phyloP scores from a whole-genome alignment of 2,888 invertebrate species.

The Cephus rjabovi region DNA sequence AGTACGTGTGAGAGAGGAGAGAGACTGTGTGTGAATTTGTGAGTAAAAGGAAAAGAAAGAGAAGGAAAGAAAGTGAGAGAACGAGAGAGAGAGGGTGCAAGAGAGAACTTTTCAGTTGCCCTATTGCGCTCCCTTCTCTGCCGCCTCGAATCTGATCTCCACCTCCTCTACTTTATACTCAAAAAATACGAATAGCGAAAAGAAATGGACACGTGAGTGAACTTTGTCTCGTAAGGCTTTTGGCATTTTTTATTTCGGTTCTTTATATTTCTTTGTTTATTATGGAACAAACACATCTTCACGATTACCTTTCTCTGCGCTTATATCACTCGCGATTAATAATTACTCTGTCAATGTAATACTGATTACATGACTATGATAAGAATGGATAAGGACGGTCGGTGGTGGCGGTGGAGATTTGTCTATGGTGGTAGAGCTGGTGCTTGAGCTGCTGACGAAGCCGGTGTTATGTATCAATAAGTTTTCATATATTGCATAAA shows the following conservation, averaged over 20 bases:
- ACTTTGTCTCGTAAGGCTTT: background rate
- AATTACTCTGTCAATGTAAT: background rate
- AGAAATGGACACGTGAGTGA: background rate
- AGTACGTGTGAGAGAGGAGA: background rate
- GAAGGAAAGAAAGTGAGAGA: background rate
- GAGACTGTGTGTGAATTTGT: background rate
- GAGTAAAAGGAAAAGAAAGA: background rate
- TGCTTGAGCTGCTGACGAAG: conserved; percentile 24
- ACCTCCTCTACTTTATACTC: background rate
- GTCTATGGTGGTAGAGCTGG: conserved; percentile 15
- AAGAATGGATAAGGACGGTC: background rate
- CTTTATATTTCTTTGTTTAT: background rate
- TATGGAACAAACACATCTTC: background rate
- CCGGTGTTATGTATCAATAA: conserved; percentile 36
- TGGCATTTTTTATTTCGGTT: background rate
- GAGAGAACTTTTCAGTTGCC: background rate
- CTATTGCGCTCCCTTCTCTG: background rate
- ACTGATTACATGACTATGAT: background rate
- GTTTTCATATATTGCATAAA: conserved; percentile 46
- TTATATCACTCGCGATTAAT: background rate
- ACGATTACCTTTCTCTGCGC: background rate
- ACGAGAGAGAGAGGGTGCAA: background rate
- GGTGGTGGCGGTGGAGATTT: background rate
- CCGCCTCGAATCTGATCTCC: background rate
- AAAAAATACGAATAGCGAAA: background rate